phyloP scores from a whole-genome alignment of 2,888 invertebrate genomes.

The Plagodis dolabraria region DNA sequence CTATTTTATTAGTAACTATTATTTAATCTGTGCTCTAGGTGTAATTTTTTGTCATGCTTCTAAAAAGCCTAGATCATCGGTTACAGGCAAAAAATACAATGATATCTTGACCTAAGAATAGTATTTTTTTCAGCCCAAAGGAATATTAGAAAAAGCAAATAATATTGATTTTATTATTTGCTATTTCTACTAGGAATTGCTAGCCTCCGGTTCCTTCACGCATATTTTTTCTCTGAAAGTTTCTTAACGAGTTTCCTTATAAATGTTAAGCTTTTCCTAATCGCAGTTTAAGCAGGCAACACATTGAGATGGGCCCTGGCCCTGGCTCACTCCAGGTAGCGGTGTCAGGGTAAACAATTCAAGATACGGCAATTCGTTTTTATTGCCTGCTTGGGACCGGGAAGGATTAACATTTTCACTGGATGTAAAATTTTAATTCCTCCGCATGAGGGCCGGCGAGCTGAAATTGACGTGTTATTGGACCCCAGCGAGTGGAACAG shows the following conservation, averaged over 20 bases:
- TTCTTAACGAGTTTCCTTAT: slow-evolving; percentile 1
- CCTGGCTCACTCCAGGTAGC: slow-evolving; percentile 31
- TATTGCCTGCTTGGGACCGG: slow-evolving; percentile 70
- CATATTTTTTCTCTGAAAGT: background rate
- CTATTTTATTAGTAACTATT: too few species aligned
- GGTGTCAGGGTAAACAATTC: slow-evolving; percentile 63
- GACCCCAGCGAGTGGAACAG: slow-evolving; percentile 57
- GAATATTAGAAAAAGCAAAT: too few species aligned
- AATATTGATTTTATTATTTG: too few species aligned
- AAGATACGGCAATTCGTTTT: slow-evolving; percentile 76
- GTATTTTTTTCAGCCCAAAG: too few species aligned
- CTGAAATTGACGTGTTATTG: slow-evolving; percentile 76
- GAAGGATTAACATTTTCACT: slow-evolving; percentile 78
- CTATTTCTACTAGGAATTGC: too few species aligned
- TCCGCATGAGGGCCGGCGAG: slow-evolving; percentile 64
- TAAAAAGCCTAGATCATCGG: too few species aligned
- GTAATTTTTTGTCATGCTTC: too few species aligned
- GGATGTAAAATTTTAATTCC: slow-evolving; percentile 79
- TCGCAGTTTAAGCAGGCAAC: slow-evolving; percentile 28
- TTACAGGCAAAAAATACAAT: too few species aligned
- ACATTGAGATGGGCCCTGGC: slow-evolving; percentile 4
- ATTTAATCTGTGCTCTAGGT: too few species aligned
- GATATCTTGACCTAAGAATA: too few species aligned
- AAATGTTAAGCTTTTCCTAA: slow-evolving; percentile 27
- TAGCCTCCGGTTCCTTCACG: too few species aligned